Evolutionary conservation across 2,797 vertebrate species (phyloP), one percentile per base, ranked within the genome.

Genomic region (Dryobates pubescens): DNA sequence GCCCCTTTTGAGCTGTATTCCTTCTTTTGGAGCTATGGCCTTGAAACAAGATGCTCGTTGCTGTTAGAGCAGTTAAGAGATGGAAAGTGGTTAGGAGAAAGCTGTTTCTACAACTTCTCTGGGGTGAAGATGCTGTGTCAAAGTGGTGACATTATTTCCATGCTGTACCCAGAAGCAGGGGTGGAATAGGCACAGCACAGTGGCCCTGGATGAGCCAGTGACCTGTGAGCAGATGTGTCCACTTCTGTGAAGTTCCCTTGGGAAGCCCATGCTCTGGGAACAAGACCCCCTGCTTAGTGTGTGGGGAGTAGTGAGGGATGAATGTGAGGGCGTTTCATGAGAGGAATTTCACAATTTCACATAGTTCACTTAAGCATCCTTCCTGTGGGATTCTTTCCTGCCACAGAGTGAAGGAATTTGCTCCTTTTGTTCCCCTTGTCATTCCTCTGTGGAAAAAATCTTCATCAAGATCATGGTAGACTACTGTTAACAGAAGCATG

Each of bases 321-420:
- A 96, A 67, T 78, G 36, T 78, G 79, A 94, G 90, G 93, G 77
- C 20, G 38, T 89, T 95, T 88, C 80, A 81, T 90, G 93, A 87
- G 85, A 89, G 85, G 82, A 94, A 95, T 95, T 93, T 89, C 90
- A 93, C 92, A 86, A 88, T 92, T 95, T 89, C 94, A 84, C 93
- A 96, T 89, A 89, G 89, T 65, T 95, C 7, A 1, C 89, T 81
- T 70, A 53, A 88, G 41, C 6, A 9, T 94, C 87, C 82, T 96
- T 96, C 94, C 96, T 95, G 94, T 96, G 94, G 90, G 92, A 96
- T 89, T 86, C 86, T 96, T 95, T 81, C 69, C 77, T 91, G 91
- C 68, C 87, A 86, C 1, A 6, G 77, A 90, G 65, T 1, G 24
- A 90, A 94, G 84, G 94, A 95, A 93, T 96, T 93, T 9, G 29